Conservation (phyloP, 2,888 invertebrate species). For the Linhomoeus sp. region DNA sequence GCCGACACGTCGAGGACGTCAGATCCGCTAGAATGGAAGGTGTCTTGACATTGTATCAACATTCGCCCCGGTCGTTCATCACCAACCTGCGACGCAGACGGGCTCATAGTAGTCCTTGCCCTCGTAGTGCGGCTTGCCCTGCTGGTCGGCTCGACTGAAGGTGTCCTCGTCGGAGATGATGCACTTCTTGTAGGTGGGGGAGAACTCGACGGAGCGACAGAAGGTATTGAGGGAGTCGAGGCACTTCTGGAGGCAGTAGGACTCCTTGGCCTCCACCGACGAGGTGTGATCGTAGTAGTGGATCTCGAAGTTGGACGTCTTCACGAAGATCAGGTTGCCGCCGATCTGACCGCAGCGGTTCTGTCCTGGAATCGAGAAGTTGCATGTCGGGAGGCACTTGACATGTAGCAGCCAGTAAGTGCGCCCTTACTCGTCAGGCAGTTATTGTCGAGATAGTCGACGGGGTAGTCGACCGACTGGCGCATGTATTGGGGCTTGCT, state of each 20-base stretch:
- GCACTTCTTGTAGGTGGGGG: slow-evolving; percentile 24
- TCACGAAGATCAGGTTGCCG: slow-evolving; percentile 26
- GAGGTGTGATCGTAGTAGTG: slow-evolving; percentile 27
- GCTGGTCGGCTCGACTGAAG: slow-evolving; percentile 26
- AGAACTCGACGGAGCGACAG: slow-evolving; percentile 27
- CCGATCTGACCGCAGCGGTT: slow-evolving; percentile 27
- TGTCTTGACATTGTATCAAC: too few relatives aligned
- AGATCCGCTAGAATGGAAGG: slow-evolving; percentile 19
- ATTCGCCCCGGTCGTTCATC: too few relatives aligned
- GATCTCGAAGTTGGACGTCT: slow-evolving; percentile 27
- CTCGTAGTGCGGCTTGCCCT: slow-evolving; percentile 18
- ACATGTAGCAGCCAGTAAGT: background rate
- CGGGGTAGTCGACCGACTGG: slow-evolving; percentile 26
- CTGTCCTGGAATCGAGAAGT: slow-evolving; percentile 14
- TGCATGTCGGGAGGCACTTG: too few relatives aligned
- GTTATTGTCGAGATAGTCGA: slow-evolving; percentile 39
- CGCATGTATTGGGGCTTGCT: slow-evolving; percentile 34
- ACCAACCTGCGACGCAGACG: slow-evolving; percentile 24
- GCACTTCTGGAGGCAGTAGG: slow-evolving; percentile 26
- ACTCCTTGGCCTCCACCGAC: slow-evolving; percentile 25
- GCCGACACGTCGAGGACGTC: slow-evolving; percentile 26
- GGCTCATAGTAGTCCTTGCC: slow-evolving; percentile 28
- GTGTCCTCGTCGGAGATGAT: slow-evolving; percentile 28
- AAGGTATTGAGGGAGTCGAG: slow-evolving; percentile 27
- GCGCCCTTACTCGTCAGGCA: slow-evolving; percentile 32